Base-by-base conservation (phyloP, 2,888 invertebrate species). In the Ceramica pisi region DNA sequence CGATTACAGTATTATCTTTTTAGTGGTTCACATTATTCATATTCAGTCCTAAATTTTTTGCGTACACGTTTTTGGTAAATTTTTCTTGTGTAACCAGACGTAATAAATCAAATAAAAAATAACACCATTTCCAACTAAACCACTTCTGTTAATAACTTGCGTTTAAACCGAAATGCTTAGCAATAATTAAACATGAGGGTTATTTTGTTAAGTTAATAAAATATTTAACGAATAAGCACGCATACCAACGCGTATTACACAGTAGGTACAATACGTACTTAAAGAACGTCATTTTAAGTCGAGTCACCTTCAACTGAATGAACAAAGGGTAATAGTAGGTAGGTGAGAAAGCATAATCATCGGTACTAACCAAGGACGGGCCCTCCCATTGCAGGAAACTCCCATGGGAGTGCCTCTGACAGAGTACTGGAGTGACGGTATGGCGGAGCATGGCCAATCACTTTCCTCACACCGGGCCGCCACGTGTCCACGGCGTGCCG, bases 361-460 rank as follows among this genome's bases (percentile, higher is more conserved):
- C 69, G 60, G 68, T 72, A 62, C 35, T 21, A 59, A 44, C 70
- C 55, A 90, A 91, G 90, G 91, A 87, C 78, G 73, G 82, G 63
- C 87, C 82, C 81, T 84, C 83, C 86, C 80, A 75, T 55, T 53
- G 71, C 56, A 78, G 85, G 84, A 75, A 75, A 81, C 85, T 84
- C 84, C 84, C 74, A 81, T 79, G 79, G 89, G 89, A 86, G 90
- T 85, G 90, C 81, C 89, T 51, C 48, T 78, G 57, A 44, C 38
- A 38, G 31, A 81, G 67, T 78, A 64, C 35, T 56, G 55, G 44
- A 75, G 59, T 65, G 61, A 71, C 71, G 78, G 23, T 48, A 50
- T 51, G 74, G 41, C 53, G 23, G 48, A 51, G 55, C 50, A 55
- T 59, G 50, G 56, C 51, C 67, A 62, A 76, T 76, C 77, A 82